Base-by-base conservation (phyloP, 2,113 vertebrate species). In the Dasyurus viverrinus region DNA sequence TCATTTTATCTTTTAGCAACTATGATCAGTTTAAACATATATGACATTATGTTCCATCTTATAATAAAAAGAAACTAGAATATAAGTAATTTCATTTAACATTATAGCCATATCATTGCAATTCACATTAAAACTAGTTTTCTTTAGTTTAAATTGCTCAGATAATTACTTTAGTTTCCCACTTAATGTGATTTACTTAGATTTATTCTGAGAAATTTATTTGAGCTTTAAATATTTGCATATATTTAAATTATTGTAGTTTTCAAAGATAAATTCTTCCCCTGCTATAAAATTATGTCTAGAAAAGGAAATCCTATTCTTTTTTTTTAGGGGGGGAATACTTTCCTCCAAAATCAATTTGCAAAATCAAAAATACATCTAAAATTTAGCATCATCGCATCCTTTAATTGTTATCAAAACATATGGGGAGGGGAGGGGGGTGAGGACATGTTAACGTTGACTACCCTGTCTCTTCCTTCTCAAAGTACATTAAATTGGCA, bases 11-110 rank as follows among this genome's bases (percentile, higher is more conserved):
- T 95, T 95, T 91, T 93, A 90, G 55, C 95, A 97, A 96, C 90
- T 96, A 96, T 94, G 26, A 42, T 93, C 94, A 93, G 94, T 96
- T 96, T 94, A 94, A 96, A 95, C 95, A 91, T 96, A 96, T 26
- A 93, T 94, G 94, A 55, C 94, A 92, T 0, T 89, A 54, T 94
- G 92, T 47, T 48, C 8, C 89, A 89, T 84, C 90, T 92, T 91
- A 52, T 53, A 92, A 57, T 42, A 50, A 94, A 96, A 96, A n/a
- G 50, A 92, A 92, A 90, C 2, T 53, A 47, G 53, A 95, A 91
- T 9, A 68, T 42, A n/a, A n/a, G 6, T 76, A 42, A 84, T 84
- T 84, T 84, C 36, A 84, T 42, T 42, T 42, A 42, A 91, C 22
- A 3, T 23, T 91, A 12, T 9, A 52, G 8, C 14, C 22, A n/a